Evolutionary conservation across 1,140 invertebrate genomes (phyloP), one percentile per base, ranked within the genome.

Genomic region (Lepeophtheirus salmonis): DNA sequence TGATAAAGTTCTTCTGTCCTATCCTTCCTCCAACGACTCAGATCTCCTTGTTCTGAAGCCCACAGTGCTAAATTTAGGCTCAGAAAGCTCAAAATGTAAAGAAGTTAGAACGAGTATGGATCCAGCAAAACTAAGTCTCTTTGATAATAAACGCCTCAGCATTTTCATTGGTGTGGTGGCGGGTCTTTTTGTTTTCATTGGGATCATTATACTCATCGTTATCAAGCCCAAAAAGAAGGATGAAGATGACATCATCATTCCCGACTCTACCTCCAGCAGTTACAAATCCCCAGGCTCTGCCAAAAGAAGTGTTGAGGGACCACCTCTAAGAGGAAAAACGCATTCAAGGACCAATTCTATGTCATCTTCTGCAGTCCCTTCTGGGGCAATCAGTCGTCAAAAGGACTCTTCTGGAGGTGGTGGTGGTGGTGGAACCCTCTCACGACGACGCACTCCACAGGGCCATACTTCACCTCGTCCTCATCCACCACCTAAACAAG

Each of bases 141-240:
- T 61, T 18, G 59, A 61, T 25, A 61, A 61, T 22, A 61, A 61
- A 50, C 50, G 49, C n/a, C 13, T 61, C 14, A 61, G 59, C 25
- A 25, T 50, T 17, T n/a, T 61, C 12, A 61, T 61, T 26, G 59
- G 59, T n/a, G 16, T 17, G 18, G n/a, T 48, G 14, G 20, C 51
- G n/a, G 59, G 59, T 17, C 24, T 61, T 10, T 14, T 61, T 18
- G 49, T 61, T 13, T 61, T 61, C 51, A 22, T 61, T 17, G 18
- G 41, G 18, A 61, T 61, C 25, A 61, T 61, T n/a, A 17, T 41
- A 14, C 17, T 17, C 4, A 57, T 57, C 16, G 55, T 57, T 17
- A 24, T 24, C 2, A 57, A 57, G 22, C 55, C 23, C 2, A 41
- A 57, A 23, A 16, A 57, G n/a, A 57, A 57, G 22, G 55, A 57